Conservation (phyloP, 2,888 invertebrate genomes). For the Epistrophe eligans region DNA sequence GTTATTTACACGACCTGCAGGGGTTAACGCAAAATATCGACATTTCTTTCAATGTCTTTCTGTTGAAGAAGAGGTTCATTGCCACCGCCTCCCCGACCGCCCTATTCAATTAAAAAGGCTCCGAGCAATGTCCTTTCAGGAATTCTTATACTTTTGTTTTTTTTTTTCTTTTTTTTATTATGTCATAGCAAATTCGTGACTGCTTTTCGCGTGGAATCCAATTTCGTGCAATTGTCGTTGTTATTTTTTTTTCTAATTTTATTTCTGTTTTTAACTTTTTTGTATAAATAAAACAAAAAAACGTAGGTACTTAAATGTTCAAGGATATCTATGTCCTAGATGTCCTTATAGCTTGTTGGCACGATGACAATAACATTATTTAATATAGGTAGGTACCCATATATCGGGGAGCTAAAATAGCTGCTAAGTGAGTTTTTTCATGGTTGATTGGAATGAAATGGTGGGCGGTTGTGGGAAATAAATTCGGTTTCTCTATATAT, state of each 20-base stretch:
- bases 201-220: conserved; percentile 67
- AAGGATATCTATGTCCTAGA: conserved; percentile 71
- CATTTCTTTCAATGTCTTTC: conserved; percentile 59
- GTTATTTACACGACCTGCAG: conserved; percentile 27
- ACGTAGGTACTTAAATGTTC: conserved; percentile 49
- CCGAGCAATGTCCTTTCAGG: conserved; percentile 67
- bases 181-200: conserved; percentile 70
- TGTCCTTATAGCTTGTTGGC: conserved; percentile 73
- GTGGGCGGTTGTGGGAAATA: conserved; percentile 4
- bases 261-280: conserved; percentile 34
- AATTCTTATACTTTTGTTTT: conserved; percentile 36
- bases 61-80: conserved; percentile 43
- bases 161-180: conserved; percentile 5
- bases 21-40: conserved; percentile 57
- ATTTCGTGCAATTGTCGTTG: conserved; percentile 64
- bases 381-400: conserved; percentile 40
- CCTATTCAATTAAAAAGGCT: conserved; percentile 69
- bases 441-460: conserved; percentile 58
- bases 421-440: conserved; percentile 71
- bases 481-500: background rate
- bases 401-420: conserved; percentile 56
- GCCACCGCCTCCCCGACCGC: background rate
- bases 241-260: conserved; percentile 35
- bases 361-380: conserved; percentile 76
- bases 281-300: conserved; percentile 8